Conservation (phyloP, 2,888 invertebrate species). For the Trimorus sp. region DNA sequence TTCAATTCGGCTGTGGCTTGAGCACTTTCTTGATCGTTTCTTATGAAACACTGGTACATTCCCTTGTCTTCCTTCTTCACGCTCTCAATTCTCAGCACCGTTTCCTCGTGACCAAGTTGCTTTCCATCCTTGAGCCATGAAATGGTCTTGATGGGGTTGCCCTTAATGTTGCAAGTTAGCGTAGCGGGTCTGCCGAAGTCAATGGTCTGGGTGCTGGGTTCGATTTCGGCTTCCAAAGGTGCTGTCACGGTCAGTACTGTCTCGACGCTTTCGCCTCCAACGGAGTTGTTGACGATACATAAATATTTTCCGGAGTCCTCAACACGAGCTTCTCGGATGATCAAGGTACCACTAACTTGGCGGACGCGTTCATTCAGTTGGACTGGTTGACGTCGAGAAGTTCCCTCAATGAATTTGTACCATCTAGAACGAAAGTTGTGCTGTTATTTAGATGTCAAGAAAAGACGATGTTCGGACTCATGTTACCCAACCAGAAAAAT, state of each 20-base stretch:
- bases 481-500: too few relatives aligned
- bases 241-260: constrained; percentile 96
- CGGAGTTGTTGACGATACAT: constrained; percentile 97
- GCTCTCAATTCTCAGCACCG: constrained; percentile 91
- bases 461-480: too few relatives aligned
- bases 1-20: constrained; percentile 96
- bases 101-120: constrained; percentile 91
- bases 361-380: constrained; percentile 93
- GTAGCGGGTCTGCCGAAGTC: constrained; percentile 96
- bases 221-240: constrained; percentile 92
- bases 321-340: constrained; percentile 94
- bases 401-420: constrained; percentile 96
- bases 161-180: constrained; percentile 94
- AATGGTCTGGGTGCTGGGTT: constrained; percentile 94
- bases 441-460: too few relatives aligned
- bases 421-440: constrained; percentile 88
- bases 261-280: constrained; percentile 96
- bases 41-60: constrained; percentile 98
- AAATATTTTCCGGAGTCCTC: constrained; percentile 97
- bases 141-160: constrained; percentile 94
- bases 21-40: constrained; percentile 96
- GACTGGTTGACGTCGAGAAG: constrained; percentile 93
- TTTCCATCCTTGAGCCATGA: constrained; percentile 97
- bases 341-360: constrained; percentile 96
- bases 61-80: constrained; percentile 97